Base-by-base conservation (phyloP, 2,888 invertebrate species). In the Coleophora deauratella region DNA sequence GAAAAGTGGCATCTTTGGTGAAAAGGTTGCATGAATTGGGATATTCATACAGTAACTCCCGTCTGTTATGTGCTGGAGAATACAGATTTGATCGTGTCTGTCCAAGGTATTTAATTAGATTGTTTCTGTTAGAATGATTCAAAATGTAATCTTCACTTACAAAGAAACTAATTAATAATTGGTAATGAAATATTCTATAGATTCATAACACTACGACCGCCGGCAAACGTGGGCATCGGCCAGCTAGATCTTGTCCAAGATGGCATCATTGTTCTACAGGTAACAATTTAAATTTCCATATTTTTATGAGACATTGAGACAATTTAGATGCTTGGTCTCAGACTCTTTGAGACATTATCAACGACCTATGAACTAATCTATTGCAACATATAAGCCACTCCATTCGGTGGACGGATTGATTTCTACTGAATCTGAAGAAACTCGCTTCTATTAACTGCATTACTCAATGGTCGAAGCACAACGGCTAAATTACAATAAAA, bases 71-170 rank as follows among this genome's bases (percentile, higher is more conserved):
- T 47, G 69, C 78, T 27, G 81, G 87, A 40, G 85, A 84, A 59
- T 72, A 89, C 60, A 72, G 80, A 47, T 88, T 89, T 53, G 89
- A 90, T 64, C 74, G 88, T 8, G 72, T 88, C 4, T 89, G 89
- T 55, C 89, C 89, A 37, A 88, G 88, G 76, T 86, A 47, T 32
- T 34, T 31, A 31, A 10, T n/a, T n/a, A n/a, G n/a, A n/a, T n/a
- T n/a, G n/a, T n/a, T n/a, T n/a, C n/a, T n/a, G n/a, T n/a, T n/a
- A n/a, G n/a, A n/a, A n/a, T n/a, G n/a, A n/a, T n/a, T n/a, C n/a
- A n/a, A n/a, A n/a, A n/a, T n/a, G n/a, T n/a, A n/a, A n/a, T n/a
- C n/a, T n/a, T n/a, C n/a, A n/a, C n/a, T n/a, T n/a, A n/a, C n/a
- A n/a, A n/a, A n/a, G n/a, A n/a, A n/a, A n/a, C n/a, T n/a, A n/a